phyloP scores from a whole-genome alignment of 1,140 invertebrate species.

The Dendrolimus kikuchii region DNA sequence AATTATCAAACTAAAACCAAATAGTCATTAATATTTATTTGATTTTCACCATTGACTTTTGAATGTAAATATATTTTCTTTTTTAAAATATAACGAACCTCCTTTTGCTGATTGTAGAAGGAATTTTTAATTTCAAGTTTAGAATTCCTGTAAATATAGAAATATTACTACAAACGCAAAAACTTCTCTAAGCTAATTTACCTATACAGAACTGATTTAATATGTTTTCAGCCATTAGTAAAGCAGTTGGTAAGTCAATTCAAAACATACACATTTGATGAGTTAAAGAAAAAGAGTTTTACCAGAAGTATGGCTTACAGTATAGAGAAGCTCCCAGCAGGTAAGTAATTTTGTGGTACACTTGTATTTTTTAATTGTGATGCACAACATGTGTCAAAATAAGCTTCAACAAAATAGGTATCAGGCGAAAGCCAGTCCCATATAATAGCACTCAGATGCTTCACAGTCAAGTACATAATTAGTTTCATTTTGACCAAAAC shows the following conservation, averaged over 20 bases:
- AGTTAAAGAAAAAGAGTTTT: conserved; percentile 50
- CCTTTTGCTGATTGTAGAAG: too few species aligned
- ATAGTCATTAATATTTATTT: too few species aligned
- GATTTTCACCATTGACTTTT: too few species aligned
- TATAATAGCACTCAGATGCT: too few species aligned
- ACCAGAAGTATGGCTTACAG: conserved; percentile 64
- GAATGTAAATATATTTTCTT: too few species aligned
- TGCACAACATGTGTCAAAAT: not conserved
- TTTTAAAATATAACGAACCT: too few species aligned
- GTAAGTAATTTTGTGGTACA: conserved; percentile 32
- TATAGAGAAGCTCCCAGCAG: conserved; percentile 72
- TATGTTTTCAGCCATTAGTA: conserved; percentile 48
- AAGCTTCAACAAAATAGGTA: too few species aligned
- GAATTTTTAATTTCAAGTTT: not conserved
- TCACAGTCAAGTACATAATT: too few species aligned
- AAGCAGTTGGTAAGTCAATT: conserved; percentile 61
- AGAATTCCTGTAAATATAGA: not conserved
- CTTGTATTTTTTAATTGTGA: conserved; percentile 1
- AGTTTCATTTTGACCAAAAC: too few species aligned
- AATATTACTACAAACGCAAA: not conserved
- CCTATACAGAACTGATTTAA: not conserved
- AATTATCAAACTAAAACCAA: too few species aligned
- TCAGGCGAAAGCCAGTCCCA: too few species aligned
- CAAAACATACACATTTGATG: conserved; percentile 48
- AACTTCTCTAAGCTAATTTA: not conserved